A percentile compares a stretch with the other conserved stretches of the same genome.
phyloP scores from a whole-genome alignment of 2,113 vertebrate species.

The Hydropotes inermis region DNA sequence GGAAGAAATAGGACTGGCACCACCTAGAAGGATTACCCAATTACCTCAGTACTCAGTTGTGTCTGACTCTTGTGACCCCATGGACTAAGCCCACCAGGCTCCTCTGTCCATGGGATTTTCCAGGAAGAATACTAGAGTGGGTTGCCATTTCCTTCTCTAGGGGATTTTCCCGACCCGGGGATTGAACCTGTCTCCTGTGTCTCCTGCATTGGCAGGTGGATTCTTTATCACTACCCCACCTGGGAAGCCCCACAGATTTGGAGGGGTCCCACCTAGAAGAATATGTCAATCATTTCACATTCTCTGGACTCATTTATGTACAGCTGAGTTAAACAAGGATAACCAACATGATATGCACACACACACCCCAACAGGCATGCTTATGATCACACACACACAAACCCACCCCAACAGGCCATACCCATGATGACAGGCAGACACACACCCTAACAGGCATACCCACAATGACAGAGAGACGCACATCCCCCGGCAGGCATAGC shows the following conservation, averaged over 20 bases:
- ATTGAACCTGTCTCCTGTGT: not conserved
- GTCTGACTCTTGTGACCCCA: not conserved
- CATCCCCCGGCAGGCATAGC: too few species aligned
- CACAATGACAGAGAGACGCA: too few species aligned
- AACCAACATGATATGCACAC: too few species aligned
- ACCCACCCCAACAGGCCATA: too few species aligned
- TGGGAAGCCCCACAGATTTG: not conserved
- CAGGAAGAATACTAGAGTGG: not conserved
- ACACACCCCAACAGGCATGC: not conserved
- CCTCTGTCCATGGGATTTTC: not conserved
- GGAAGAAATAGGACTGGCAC: not conserved
- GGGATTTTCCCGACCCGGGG: not conserved
- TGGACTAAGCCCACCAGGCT: not conserved
- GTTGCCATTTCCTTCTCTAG: not conserved
- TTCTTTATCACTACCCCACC: not conserved
- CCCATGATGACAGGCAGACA: too few species aligned
- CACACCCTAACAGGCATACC: too few species aligned
- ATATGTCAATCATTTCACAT: not conserved
- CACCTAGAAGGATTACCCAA: not conserved
- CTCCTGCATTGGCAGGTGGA: not conserved
- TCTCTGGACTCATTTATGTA: not conserved
- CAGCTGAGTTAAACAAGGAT: not conserved
- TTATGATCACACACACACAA: not conserved
- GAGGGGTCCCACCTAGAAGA: not conserved
- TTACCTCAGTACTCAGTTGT: not conserved